Evolutionary conservation across 2,888 invertebrate genomes (phyloP), one percentile per base, ranked within the genome.

Genomic region (Caradrina clavipalpis): DNA sequence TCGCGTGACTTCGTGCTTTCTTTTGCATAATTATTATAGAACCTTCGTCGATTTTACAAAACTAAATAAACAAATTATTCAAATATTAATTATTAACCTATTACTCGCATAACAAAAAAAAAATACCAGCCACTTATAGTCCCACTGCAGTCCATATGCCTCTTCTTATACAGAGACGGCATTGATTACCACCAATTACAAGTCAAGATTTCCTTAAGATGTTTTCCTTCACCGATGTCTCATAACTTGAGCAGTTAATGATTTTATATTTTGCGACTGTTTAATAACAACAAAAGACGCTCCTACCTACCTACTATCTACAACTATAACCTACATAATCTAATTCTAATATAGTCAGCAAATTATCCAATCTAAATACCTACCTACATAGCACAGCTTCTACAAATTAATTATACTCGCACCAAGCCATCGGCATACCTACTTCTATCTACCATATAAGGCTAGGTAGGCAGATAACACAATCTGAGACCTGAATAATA

Each of bases 401-500:
- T n/a, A 60, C 49, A 56, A 65, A 75, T 67, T 75, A 69, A 75
- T 64, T 69, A 71, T 65, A 70, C 21, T 19, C 31, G 45, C 17
- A 4, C 49, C 56, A 42, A 42, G 55, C 65, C 67, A 35, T 54
- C 31, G 19, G 47, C 58, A 70, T 70, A 66, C 76, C 69, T 63
- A 63, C 68, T 50, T 11, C 35, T 35, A 35, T 35, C 39, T n/a
- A 13, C 71, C 65, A 35, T 64, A 68, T 64, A 79, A 26, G 73
- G 76, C 4, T 45, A 17, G 15, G 10, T 60, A 55, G 49, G 35
- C 26, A 72, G 63, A 67, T 76, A 65, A 50, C 59, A 69, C 63
- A 70, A 77, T 67, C 73, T 64, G 11, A 60, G 58, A 71, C 76
- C 64, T 59, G 78, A 67, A 66, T 66, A 35, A 59, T 67, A 56